Evolutionary conservation across 2,113 vertebrate genomes (phyloP), one percentile per base, ranked within the genome.

Genomic region (Ophthalmolycus amberensis): DNA sequence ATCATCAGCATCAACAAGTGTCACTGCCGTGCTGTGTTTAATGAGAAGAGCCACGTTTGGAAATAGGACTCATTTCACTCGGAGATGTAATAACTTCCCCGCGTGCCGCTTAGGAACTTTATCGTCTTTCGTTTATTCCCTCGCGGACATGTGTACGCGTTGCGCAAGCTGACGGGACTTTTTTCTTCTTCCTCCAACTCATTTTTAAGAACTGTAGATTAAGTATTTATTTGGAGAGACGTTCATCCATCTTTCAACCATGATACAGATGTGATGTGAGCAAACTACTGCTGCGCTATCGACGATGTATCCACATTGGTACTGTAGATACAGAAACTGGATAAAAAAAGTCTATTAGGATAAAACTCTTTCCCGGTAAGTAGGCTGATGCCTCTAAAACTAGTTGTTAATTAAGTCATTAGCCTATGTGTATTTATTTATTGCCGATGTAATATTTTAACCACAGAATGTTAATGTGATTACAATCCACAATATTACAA

Each of bases 1-100:
- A 34, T 34, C 52, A 25, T 4, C 67, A 20, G 2, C 46, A 59
- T 54, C 91, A 89, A 85, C 91, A 90, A 77, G 87, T 89, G 77
- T 4, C 42, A 12, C 22, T 6, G 54, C 1, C 6, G 27, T 2
- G 71, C 50, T 60, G 71, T 5, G n/a, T 37, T 60, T 38, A 0
- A 16, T 1, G 1, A 62, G 67, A 22, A 38, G 7, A 64, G 69
- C 25, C n/a, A 15, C 40, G 4, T 48, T 1, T 63, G 63, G 34
- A 71, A 59, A 44, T 4, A 50, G 14, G 46, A 69, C 5, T 15
- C n/a, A 0, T 60, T 56, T 25, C 40, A 54, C 59, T 1, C 15
- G 38, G 46, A 42, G 38, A 37, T 16, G 7, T 5, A 3, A 25
- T 3, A 88, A 88, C 64, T 84, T 89, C 50, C 10, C 15, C 27